Evolutionary conservation across 2,113 vertebrate genomes (phyloP).

Genomic region (Erythrolamprus reginae): DNA sequence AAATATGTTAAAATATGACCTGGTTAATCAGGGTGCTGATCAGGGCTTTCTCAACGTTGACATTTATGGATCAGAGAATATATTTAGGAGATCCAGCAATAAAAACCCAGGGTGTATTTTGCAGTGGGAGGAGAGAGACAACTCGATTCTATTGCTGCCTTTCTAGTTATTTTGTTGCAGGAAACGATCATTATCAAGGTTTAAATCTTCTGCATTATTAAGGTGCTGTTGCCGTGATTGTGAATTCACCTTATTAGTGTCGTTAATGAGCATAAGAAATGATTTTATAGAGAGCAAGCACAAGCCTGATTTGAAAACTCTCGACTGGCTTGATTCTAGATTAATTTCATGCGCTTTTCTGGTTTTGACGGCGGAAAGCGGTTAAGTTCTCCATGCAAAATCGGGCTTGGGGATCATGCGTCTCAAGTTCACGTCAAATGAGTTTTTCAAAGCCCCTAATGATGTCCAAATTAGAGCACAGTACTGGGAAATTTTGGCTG

Average conservation of each 20-base stretch:
- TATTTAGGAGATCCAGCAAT: not conserved
- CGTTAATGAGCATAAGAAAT: conserved; percentile 32
- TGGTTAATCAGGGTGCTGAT: not conserved
- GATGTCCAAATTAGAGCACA: not conserved
- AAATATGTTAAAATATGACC: not conserved
- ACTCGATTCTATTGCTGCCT: not conserved
- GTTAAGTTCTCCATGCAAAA: not conserved
- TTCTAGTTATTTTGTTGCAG: not conserved
- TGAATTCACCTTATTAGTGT: conserved; percentile 42
- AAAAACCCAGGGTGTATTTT: conserved; percentile 17
- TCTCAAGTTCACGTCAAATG: not conserved
- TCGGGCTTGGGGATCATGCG: not conserved
- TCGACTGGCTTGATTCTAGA: not conserved
- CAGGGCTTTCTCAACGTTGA: not conserved
- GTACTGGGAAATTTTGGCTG: not conserved
- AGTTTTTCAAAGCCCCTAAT: not conserved
- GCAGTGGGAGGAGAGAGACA: conserved; percentile 42
- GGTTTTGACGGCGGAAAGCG: not conserved
- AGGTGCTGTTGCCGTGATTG: conserved; percentile 34
- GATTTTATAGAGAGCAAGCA: conserved; percentile 30
- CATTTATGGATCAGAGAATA: not conserved
- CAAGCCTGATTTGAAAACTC: not conserved
- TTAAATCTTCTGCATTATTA: conserved; percentile 32
- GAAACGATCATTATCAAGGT: conserved; percentile 17
- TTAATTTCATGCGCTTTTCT: not conserved